Base-by-base conservation (phyloP, 2,888 invertebrate genomes). In the Leptarthrus brevirostris region DNA sequence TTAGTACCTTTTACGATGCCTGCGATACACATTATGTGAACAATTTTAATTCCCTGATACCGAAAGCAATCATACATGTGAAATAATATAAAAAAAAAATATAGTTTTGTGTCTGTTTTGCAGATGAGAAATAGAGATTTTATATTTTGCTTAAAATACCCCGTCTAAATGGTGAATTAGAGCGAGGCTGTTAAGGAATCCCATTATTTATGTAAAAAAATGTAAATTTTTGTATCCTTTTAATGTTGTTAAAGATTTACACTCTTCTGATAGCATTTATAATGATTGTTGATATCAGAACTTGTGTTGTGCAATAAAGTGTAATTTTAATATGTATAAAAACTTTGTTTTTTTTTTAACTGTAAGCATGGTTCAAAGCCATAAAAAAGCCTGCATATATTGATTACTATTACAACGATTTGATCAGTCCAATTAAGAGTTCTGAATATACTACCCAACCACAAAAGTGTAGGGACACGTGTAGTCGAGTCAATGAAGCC, bases 201-300 rank as follows among this genome's bases (percentile, higher is more conserved):
- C 22, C 22, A 4, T 22, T 10, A 53, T n/a, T 53, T 22, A 22
- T 53, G 22, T 22, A 53, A 10, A 53, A 12, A 16, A 14, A 47
- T n/a, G 2, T n/a, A n/a, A n/a, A 47, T 5, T 66, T 66, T 66
- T 66, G 26, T 66, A 66, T 66, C 49, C 44, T 66, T 66, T 66
- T 66, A 47, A 47, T 47, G 47, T 66, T 66, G 49, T 66, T 66
- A 66, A 47, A 14, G 8, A 47, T 49, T 30, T 66, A 47, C 66
- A 66, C 34, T 49, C 44, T 66, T 66, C 66, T 66, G 66, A 49
- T 66, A 66, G 26, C 26, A 47, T 66, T 47, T 49, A 30, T 44
- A 66, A 26, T 47, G 16, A 66, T 61, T 61, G 61, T 61, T 61
- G 66, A 3, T 49, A 49, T 66, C 66, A 66, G 66, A 66, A 26